Conservation (phyloP, 2,888 invertebrate genomes). For the Orthosia gracilis region DNA sequence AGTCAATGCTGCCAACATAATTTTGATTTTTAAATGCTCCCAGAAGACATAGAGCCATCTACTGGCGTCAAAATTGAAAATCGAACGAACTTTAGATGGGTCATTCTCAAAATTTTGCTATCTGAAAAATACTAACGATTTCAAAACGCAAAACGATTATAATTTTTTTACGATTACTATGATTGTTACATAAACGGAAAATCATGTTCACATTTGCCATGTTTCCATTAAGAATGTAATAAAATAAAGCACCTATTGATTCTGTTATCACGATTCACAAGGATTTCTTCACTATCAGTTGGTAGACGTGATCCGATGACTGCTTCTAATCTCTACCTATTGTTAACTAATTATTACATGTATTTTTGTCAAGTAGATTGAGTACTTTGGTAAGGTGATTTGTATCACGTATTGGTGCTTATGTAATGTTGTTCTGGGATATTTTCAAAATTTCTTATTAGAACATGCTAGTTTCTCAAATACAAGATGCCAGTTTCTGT, state of each 20-base stretch:
- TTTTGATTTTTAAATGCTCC: slow-evolving; percentile 1
- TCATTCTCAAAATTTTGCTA: slow-evolving; percentile 21
- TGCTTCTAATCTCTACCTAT: slow-evolving; percentile 65
- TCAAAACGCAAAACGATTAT: background rate
- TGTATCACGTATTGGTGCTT: slow-evolving; percentile 52
- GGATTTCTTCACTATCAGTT: slow-evolving; percentile 79
- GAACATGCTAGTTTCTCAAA: background rate
- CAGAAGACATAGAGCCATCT: background rate
- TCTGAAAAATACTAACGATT: background rate
- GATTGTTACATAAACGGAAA: slow-evolving; percentile 27
- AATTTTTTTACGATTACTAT: slow-evolving; percentile 12
- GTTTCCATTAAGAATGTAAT: slow-evolving; percentile 60
- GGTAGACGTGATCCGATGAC: slow-evolving; percentile 78
- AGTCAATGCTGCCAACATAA: background rate
- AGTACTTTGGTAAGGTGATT: slow-evolving; percentile 47
- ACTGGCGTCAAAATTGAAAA: background rate
- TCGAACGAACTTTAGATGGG: background rate
- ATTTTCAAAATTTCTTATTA: background rate
- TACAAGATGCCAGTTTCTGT: background rate
- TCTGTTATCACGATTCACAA: slow-evolving; percentile 72
- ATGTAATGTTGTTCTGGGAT: slow-evolving; percentile 28
- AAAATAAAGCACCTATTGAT: slow-evolving; percentile 73
- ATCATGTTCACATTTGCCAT: slow-evolving; percentile 53
- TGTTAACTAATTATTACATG: slow-evolving; percentile 64
- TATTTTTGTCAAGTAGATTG: slow-evolving; percentile 56